Evolutionary conservation across 2,113 vertebrate genomes (phyloP), one percentile per base, ranked within the genome.

Genomic region (Scytalopus superciliaris): DNA sequence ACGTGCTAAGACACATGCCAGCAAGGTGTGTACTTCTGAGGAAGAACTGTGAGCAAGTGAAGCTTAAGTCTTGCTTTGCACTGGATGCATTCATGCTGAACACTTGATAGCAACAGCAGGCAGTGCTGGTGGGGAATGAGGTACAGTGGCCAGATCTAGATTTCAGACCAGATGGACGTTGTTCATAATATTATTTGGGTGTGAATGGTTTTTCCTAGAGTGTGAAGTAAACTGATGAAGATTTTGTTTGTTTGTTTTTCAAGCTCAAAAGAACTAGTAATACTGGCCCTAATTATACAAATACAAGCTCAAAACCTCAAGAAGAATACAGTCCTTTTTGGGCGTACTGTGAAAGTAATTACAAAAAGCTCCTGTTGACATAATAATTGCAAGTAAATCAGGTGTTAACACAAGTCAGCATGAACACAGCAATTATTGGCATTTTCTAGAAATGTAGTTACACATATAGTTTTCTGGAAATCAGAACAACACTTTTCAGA

Each of bases 171-270:
- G 88, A 96, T 96, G 90, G 93, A 79, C 3, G 1, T 79, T 89
- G 75, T 68, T 89, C 49, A 70, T 92, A 87, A 87, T 95, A 56
- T 80, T 94, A 63, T n/a, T 73, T 70, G 74, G 8, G 62, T 83
- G 90, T 80, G 89, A 95, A 62, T 52, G 28, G 14, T 44, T 94
- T 84, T 47, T 89, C 35, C 62, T 56, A 40, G 40, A 74, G 89
- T 92, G 93, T 72, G 81, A 96, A 96, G 80, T 92, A 97, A 96
- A 88, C 76, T 78, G 95, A 66, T 33, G n/a, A 64, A 63, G 56
- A 31, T n/a, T 56, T 59, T 91, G 60, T 77, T 91, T 93, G 55
- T 72, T 92, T 82, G 62, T 83, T 87, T 59, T 92, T 63, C 52
- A 53, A 33, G 66, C 68, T 63, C 22, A 81, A 94, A 83, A 45